Percentiles rank a stretch among this genome's conserved stretches.
These are phyloP conservation scores for Halcyon malimbica DNA, from an alignment of 2,113 vertebrate species.

Conservation along the genomic window DNA sequence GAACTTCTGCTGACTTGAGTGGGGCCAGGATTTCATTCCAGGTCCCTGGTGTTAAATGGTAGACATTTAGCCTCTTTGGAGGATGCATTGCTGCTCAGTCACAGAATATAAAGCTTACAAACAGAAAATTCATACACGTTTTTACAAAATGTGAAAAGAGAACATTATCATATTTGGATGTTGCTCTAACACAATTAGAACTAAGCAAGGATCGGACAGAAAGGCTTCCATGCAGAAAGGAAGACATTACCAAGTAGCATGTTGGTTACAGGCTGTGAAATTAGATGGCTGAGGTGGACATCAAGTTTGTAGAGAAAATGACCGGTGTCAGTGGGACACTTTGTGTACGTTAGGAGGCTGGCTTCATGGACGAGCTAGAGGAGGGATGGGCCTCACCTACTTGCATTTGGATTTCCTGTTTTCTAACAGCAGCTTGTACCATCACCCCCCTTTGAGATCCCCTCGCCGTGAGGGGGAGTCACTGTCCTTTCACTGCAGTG, in stretches of 20 bases:
- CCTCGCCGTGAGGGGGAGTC: background rate
- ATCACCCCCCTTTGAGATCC: background rate
- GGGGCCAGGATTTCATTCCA: background rate
- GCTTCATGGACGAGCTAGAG: background rate
- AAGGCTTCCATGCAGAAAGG: background rate
- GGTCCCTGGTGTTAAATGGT: background rate
- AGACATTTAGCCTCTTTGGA: background rate
- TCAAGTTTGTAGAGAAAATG: background rate
- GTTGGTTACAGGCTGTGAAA: background rate
- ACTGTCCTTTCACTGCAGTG: background rate
- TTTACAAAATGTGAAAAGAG: background rate
- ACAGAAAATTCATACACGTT: background rate
- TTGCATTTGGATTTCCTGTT: background rate
- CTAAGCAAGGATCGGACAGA: background rate
- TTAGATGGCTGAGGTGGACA: background rate
- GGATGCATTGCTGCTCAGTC: background rate
- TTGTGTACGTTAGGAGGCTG: fast-evolving
- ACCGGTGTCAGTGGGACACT: background rate
- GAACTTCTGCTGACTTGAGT: background rate
- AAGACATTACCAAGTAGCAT: background rate
- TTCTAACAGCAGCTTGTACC: background rate
- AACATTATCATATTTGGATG: background rate
- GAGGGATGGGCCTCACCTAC: background rate
- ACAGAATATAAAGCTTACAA: background rate
- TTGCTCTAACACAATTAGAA: background rate